phyloP scores from a whole-genome alignment of 2,888 invertebrate species.

The Chamaedrilus cognettii region DNA sequence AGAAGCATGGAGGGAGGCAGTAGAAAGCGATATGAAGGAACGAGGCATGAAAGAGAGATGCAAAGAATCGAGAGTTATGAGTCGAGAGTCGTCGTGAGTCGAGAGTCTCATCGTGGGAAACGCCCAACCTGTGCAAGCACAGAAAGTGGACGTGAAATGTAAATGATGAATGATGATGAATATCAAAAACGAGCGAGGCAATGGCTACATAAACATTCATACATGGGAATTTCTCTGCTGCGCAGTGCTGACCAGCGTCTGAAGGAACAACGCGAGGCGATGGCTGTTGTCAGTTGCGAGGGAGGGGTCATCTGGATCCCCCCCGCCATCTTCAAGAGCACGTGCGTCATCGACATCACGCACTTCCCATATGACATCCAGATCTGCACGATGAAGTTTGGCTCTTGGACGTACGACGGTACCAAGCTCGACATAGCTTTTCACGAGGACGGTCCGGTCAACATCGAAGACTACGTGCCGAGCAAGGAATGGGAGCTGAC shows the following conservation, averaged over 20 bases:
- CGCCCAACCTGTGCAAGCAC: no score
- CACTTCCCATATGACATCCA: constrained; percentile 59
- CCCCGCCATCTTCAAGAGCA: constrained; percentile 57
- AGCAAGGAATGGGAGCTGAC: constrained; percentile 59
- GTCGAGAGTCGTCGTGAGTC: no score
- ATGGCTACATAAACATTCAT: no score
- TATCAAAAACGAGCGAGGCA: no score
- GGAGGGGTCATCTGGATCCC: constrained; percentile 48
- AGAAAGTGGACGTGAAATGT: no score
- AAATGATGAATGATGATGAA: no score
- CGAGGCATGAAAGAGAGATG: no score
- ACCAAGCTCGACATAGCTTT: constrained; percentile 41
- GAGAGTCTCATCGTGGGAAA: no score
- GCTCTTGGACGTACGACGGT: constrained; percentile 58
- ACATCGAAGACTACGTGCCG: constrained; percentile 47
- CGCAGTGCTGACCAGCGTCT: constrained; percentile 58
- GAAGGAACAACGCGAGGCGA: constrained; percentile 53
- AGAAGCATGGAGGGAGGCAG: no score
- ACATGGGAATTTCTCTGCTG: no score
- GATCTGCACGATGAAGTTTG: constrained; percentile 56
- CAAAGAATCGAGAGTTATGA: no score
- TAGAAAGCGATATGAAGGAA: no score
- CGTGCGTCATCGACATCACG: constrained; percentile 56
- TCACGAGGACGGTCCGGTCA: constrained; percentile 25
- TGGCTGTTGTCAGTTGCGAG: constrained; percentile 45